A percentile compares a stretch with the other conserved stretches of the same genome.
phyloP scores from a whole-genome alignment of 2,113 vertebrate genomes.

The Toxotes jaculatrix region DNA sequence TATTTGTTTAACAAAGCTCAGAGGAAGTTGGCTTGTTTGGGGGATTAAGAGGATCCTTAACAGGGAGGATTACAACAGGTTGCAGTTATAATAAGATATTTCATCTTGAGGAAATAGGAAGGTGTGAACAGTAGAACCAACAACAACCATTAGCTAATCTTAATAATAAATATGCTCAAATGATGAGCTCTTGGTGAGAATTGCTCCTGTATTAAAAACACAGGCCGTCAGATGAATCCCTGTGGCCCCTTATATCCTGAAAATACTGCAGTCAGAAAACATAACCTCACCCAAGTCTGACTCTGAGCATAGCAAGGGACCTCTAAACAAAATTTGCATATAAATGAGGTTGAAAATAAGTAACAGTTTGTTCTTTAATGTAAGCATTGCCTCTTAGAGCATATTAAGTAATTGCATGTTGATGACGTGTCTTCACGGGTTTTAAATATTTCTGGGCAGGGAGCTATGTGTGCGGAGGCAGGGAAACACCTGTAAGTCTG shows the following conservation, averaged over 20 bases:
- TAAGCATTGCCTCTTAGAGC: slow-evolving; percentile 30
- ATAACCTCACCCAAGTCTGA: slow-evolving; percentile 46
- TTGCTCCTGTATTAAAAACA: neutral
- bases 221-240: slow-evolving; percentile 40
- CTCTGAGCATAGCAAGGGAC: slow-evolving; percentile 31
- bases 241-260: slow-evolving; percentile 13
- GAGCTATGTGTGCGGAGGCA: neutral
- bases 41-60: neutral
- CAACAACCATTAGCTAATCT: slow-evolving; percentile 18
- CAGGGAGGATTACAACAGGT: slow-evolving; percentile 18
- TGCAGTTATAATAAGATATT: neutral
- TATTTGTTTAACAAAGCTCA: slow-evolving; percentile 16
- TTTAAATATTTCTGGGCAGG: neutral
- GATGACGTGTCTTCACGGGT: slow-evolving; percentile 15
- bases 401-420: slow-evolving; percentile 35
- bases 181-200: slow-evolving; percentile 14
- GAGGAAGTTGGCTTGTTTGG: neutral
- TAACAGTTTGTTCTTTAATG: slow-evolving; percentile 54
- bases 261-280: slow-evolving; percentile 48
- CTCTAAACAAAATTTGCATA: slow-evolving; percentile 58
- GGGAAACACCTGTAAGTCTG: neutral
- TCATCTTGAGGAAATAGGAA: neutral
- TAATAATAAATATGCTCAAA: slow-evolving; percentile 18
- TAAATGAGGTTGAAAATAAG: slow-evolving; percentile 62
- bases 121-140: neutral